Evolutionary conservation across 2,888 invertebrate species (phyloP), one percentile per base, ranked within the genome.

Genomic region (Alsophila aescularia): DNA sequence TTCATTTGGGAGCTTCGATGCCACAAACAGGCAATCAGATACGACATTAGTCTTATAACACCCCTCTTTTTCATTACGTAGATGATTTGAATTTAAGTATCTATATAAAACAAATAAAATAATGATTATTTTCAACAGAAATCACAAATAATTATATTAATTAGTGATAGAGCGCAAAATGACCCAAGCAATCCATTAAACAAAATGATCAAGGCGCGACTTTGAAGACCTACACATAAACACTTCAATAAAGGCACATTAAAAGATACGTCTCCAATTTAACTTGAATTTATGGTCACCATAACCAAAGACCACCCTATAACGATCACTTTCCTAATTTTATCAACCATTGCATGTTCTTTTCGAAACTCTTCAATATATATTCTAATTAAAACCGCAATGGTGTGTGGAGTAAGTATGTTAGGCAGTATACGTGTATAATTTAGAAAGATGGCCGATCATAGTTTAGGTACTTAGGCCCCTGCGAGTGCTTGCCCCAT

Each of bases 201-300:
- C 41, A 31, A 51, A 51, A 55, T 48, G 36, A 53, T 36, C 35
- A 45, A 27, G 14, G 34, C 27, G 44, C 40, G 24, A 44, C 43
- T 52, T 51, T 34, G 29, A 56, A 37, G 53, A 40, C 37, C 52
- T 51, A 32, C 62, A 34, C 79, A 83, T 87, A 87, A 88, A 87
- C 87, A 87, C 85, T 86, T 85, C 87, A 87, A 87, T 87, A 86
- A 87, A 83, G 72, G 73, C 73, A 81, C 82, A 85, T 86, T 87
- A 88, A 86, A 86, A 80, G 84, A 86, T 86, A 87, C 83, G 86
- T 86, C 86, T 83, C 78, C 81, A 86, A 88, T 88, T 87, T 84
- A 86, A 85, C 81, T 83, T 69, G 75, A 85, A 87, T 88, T 88
- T 87, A 89, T 86, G 75, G 80, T 76, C 77, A 83, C 83, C 79